These are phyloP conservation scores for Molorchus minor DNA, from an alignment of 2,888 invertebrate species.

Conservation along the genomic window DNA sequence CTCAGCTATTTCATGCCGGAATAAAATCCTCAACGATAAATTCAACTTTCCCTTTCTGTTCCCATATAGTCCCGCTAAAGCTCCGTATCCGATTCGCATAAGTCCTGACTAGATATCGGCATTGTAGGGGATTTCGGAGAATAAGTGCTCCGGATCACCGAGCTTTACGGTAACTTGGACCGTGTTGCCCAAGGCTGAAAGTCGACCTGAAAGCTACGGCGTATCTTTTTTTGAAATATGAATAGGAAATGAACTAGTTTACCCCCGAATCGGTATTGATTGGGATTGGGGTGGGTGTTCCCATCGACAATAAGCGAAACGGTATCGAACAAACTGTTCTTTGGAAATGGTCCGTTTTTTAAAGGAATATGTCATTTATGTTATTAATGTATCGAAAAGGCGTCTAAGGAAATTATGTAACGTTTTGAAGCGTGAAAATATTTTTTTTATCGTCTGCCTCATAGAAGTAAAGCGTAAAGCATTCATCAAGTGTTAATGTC, in stretches of 20 bases:
- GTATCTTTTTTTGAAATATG: conserved; percentile 44
- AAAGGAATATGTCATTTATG: conserved; percentile 1
- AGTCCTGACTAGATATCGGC: conserved; percentile 40
- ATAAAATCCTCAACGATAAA: not conserved
- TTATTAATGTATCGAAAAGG: conserved; percentile 2
- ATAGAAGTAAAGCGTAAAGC: too few relatives aligned
- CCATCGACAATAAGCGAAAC: conserved; percentile 1
- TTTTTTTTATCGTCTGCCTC: too few relatives aligned
- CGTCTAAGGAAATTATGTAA: not conserved
- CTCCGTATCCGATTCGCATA: conserved; percentile 38
- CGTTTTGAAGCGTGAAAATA: too few relatives aligned
- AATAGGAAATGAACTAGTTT: conserved; percentile 47
- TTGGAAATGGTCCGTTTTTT: conserved; percentile 5
- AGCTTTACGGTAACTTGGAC: conserved; percentile 35
- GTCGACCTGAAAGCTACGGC: conserved; percentile 33
- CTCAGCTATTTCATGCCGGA: too few relatives aligned
- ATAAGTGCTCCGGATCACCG: conserved; percentile 33
- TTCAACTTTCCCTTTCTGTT: conserved; percentile 6
- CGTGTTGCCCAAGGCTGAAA: conserved; percentile 34
- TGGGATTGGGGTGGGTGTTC: conserved; percentile 4
- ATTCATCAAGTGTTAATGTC: too few relatives aligned
- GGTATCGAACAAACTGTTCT: conserved; percentile 13
- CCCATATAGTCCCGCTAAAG: conserved; percentile 3
- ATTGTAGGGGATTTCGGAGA: conserved; percentile 34
- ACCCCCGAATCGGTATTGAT: conserved; percentile 28